These are phyloP conservation scores for Apodemia zela DNA, from an alignment of 2,888 invertebrate genomes.

Conservation along the genomic window DNA sequence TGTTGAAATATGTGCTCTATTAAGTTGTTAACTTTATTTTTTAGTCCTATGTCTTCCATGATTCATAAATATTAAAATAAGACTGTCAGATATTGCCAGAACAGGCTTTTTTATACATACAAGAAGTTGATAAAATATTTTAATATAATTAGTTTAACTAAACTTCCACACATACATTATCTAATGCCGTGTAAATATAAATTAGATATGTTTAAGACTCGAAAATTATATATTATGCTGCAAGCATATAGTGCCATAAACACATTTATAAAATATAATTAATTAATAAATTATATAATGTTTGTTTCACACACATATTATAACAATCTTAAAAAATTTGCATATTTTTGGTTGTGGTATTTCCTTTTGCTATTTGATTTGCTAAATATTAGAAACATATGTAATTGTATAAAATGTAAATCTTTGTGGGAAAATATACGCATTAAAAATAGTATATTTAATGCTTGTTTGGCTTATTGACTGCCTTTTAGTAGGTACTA, in stretches of 20 bases:
- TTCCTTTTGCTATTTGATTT: slow-evolving; percentile 15
- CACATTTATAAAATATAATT: slow-evolving; percentile 63
- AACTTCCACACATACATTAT: slow-evolving; percentile 25
- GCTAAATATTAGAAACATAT: slow-evolving; percentile 21
- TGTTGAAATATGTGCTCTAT: slow-evolving; percentile 17
- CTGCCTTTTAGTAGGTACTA: slow-evolving; percentile 69
- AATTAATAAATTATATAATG: slow-evolving; percentile 32
- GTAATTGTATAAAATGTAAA: slow-evolving; percentile 53
- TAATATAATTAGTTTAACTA: slow-evolving; percentile 10
- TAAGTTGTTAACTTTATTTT: slow-evolving; percentile 24
- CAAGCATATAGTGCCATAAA: slow-evolving; percentile 78
- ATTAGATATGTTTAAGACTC: slow-evolving; percentile 20
- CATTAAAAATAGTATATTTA: slow-evolving; percentile 74
- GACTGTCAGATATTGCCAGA: slow-evolving; percentile 20
- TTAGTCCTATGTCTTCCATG: slow-evolving; percentile 40
- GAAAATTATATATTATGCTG: slow-evolving; percentile 52
- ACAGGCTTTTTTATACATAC: slow-evolving; percentile 9
- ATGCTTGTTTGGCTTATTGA: slow-evolving; percentile 69
- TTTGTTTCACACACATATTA: slow-evolving; percentile 15
- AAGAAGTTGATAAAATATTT: slow-evolving; percentile 11
- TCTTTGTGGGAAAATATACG: slow-evolving; percentile 77
- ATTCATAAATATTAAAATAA: slow-evolving; percentile 23
- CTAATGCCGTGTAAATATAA: slow-evolving; percentile 23
- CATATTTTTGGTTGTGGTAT: slow-evolving; percentile 29
- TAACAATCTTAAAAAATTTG: slow-evolving; percentile 7